Conservation (phyloP, 2,113 vertebrate genomes). For the Choloepus hoffmanni region DNA sequence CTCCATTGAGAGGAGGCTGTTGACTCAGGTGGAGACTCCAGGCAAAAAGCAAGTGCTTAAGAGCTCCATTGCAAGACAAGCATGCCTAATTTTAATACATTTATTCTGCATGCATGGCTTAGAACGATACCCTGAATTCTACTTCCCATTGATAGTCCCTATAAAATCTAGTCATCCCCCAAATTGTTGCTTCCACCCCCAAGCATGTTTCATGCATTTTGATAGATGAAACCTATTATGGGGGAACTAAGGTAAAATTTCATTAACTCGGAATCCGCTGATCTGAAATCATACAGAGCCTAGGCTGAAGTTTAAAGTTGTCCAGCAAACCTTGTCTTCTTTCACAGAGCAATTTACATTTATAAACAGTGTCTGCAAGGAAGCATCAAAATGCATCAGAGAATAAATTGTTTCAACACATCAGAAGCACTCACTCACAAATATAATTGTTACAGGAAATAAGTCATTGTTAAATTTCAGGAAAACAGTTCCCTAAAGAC, state of each 20-base stretch:
- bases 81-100: accelerated
- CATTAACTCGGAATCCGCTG: not conserved
- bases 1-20: not conserved
- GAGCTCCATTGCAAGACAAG: accelerated
- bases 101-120: accelerated
- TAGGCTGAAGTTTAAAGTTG: not conserved
- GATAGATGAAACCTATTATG: not conserved
- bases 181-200: not conserved
- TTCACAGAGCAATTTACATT: not conserved
- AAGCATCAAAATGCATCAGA: not conserved
- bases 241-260: not conserved
- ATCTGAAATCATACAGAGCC: not conserved
- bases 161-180: not conserved
- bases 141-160: not conserved
- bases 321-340: not conserved
- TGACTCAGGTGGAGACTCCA: not conserved
- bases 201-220: not conserved
- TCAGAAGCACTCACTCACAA: not conserved
- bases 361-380: no score
- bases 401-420: not conserved
- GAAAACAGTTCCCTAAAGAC: not conserved
- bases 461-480: not conserved
- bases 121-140: not conserved
- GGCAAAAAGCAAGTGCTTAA: not conserved
- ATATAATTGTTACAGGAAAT: not conserved